Evolutionary conservation across 2,888 invertebrate species (phyloP), one percentile per base, ranked within the genome.

Genomic region (Ormyrus thymus): DNA sequence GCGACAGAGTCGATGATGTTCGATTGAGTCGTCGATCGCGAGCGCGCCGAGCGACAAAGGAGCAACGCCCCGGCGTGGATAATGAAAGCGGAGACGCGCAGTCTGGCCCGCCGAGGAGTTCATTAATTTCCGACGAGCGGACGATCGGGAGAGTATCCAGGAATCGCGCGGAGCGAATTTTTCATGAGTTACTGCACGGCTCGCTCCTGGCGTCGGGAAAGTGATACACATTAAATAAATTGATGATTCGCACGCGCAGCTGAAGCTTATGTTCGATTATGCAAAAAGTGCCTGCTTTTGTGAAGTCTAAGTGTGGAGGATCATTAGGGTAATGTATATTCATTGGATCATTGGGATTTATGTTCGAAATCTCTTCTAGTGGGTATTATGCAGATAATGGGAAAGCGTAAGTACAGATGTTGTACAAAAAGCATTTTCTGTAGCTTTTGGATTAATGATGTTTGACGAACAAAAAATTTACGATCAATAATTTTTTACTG

Each of bases 241-340:
- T 82, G 78, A 81, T 82, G 73, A 74, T 72, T 78, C 56, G 59
- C 74, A 53, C 70, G 66, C 71, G 15, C 70, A 79, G 79, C 79
- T 73, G 76, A 74, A 13, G 10, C 56, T 46, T 9, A n/a, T 62
- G 8, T 7, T n/a, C 13, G 13, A 29, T 11, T 59, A 62, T 75
- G 72, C 75, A 73, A 64, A 29, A 73, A 69, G 64, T 70, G 50
- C 11, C 11, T 51, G 11, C 15, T 71, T 56, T 46, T 58, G 66
- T 72, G 9, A 58, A 51, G 13, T 56, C 51, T 11, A 45, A 8
- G 56, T 50, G 62, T 6, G 5, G 64, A 59, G n/a, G 10, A 66
- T 71, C 74, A 66, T 74, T 77, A 66, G 7, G 45, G 13, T 59
- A 50, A 74, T 61, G 48, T 46, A 29, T 29, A 73, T 74, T 77